phyloP scores from a whole-genome alignment of 2,113 vertebrate species.

The Siniperca chuatsi region DNA sequence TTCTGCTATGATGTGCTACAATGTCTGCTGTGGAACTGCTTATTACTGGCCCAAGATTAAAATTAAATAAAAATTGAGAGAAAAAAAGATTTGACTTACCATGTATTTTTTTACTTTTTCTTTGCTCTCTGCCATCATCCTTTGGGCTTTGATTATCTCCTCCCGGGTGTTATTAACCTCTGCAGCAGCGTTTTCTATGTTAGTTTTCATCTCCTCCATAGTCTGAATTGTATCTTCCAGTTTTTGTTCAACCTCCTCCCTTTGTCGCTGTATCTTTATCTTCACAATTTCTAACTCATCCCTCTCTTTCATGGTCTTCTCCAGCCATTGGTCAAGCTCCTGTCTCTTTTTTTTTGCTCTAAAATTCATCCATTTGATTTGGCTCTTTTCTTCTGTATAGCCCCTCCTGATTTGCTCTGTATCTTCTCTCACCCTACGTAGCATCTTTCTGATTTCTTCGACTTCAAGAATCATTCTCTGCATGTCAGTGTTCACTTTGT shows the following conservation, averaged over 20 bases:
- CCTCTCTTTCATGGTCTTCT: conserved; percentile 53
- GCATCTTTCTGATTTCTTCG: conserved; percentile 42
- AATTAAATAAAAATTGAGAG: background rate
- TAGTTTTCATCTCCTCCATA: conserved; percentile 39
- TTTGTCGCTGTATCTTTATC: conserved; percentile 38
- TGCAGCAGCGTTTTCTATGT: conserved; percentile 36
- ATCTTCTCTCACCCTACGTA: conserved; percentile 42
- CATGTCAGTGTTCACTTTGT: conserved; percentile 12
- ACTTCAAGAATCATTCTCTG: conserved; percentile 31
- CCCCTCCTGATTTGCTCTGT: conserved; percentile 2
- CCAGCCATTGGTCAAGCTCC: conserved; percentile 31
- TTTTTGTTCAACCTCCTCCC: conserved; percentile 33
- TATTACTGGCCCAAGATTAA: background rate
- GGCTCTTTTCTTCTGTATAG: conserved; percentile 6
- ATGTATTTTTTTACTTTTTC: conserved; percentile 24
- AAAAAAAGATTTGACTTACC: conserved; percentile 42
- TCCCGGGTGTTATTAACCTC: conserved; percentile 36
- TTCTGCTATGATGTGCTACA: background rate
- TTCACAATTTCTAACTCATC: conserved; percentile 59
- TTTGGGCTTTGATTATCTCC: conserved; percentile 52
- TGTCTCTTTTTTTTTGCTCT: conserved; percentile 42
- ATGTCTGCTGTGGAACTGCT: background rate
- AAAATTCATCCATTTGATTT: conserved; percentile 59
- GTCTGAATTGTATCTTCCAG: conserved; percentile 24
- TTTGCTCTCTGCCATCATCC: conserved; percentile 35